These are phyloP conservation scores for Staurois parvus DNA, from an alignment of 2,797 vertebrate species.

Conservation along the genomic window DNA sequence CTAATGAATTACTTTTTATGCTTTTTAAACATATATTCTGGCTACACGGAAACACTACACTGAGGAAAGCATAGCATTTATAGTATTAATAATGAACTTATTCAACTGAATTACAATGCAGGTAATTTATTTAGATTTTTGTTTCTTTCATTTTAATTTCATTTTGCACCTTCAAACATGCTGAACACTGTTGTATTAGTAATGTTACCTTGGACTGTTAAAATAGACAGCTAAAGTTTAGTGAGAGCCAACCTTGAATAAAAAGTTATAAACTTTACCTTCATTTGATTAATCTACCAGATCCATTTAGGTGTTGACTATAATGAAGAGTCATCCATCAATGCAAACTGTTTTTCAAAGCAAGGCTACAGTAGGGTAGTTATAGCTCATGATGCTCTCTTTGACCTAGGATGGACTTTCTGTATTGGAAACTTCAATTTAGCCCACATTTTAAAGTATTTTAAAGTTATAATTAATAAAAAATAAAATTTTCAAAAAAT, in stretches of 20 bases:
- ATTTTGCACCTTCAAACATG: not conserved
- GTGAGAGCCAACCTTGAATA: not conserved
- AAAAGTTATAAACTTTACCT: not conserved
- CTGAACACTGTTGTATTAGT: not conserved
- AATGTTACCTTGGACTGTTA: not conserved
- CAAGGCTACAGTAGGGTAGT: not conserved
- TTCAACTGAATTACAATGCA: too few species aligned
- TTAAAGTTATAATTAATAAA: too few species aligned
- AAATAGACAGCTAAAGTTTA: not conserved
- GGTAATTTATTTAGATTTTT: too few species aligned
- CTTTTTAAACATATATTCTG: too few species aligned
- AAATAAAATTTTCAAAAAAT: not conserved
- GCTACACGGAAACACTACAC: too few species aligned
- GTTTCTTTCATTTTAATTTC: too few species aligned
- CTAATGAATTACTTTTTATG: too few species aligned
- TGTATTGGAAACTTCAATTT: not conserved
- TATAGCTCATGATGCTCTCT: not conserved
- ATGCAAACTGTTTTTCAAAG: not conserved
- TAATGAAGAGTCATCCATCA: conserved; percentile 1
- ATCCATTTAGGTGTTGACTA: not conserved
- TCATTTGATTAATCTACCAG: not conserved
- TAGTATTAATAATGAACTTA: too few species aligned
- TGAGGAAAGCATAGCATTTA: too few species aligned
- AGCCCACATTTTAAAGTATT: not conserved
- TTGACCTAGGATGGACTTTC: not conserved